Percentiles rank a stretch among this genome's conserved stretches.
phyloP scores from a whole-genome alignment of 92 coral and sea anemone genomes.

The Porites cylindrica region DNA sequence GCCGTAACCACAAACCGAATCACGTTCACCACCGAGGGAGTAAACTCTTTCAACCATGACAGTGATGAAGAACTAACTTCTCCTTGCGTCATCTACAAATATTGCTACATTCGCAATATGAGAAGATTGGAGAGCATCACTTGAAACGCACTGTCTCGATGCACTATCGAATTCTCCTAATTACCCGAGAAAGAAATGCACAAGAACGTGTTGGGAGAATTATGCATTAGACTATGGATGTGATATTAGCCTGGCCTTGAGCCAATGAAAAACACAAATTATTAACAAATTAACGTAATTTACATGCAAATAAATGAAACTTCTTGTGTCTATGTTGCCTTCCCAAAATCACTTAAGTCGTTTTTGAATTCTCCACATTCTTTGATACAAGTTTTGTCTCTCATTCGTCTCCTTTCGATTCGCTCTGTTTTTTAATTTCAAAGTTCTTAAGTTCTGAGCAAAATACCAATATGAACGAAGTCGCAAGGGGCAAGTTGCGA shows the following conservation, averaged over 20 bases:
- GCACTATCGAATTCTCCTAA: background rate
- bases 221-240: background rate
- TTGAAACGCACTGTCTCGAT: background rate
- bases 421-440: background rate
- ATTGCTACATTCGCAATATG: background rate
- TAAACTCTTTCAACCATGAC: background rate
- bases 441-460: background rate
- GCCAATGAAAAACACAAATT: slow-evolving; percentile 9
- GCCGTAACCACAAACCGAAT: slow-evolving; percentile 7
- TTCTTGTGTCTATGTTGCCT: background rate
- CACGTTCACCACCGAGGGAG: background rate
- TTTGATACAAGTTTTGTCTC: background rate
- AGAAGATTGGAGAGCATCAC: slow-evolving; percentile 8
- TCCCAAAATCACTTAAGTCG: slow-evolving; percentile 23
- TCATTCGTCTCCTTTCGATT: background rate
- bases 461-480: background rate
- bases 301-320: slow-evolving; percentile 39
- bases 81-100: background rate
- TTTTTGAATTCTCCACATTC: slow-evolving; percentile 28
- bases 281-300: background rate
- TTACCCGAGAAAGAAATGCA: background rate
- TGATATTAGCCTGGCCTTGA: slow-evolving; percentile 5
- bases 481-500: slow-evolving; percentile 68
- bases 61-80: background rate
- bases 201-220: background rate